Percentiles rank a stretch among this genome's conserved stretches.
phyloP scores from a whole-genome alignment of 2,113 vertebrate species.

The Myrmophylax atrothorax region DNA sequence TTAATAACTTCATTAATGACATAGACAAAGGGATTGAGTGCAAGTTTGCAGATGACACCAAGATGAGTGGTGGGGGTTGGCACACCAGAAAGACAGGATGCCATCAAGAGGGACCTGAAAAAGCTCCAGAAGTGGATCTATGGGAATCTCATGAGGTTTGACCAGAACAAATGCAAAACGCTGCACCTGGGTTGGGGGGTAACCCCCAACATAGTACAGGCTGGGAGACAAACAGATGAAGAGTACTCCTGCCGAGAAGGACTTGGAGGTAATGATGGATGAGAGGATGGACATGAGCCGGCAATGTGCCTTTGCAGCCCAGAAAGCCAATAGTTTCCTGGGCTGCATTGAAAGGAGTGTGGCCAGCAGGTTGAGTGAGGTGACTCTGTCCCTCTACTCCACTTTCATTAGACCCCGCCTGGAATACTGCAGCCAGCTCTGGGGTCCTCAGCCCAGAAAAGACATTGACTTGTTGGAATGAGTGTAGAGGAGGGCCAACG shows the following conservation, averaged over 20 bases:
- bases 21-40: not conserved
- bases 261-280: not conserved
- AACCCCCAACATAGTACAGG: not conserved
- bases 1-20: not conserved
- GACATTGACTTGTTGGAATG: not conserved
- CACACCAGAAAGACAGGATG: not conserved
- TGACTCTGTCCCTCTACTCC: not conserved
- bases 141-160: not conserved
- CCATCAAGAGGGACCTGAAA: not conserved
- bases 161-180: not conserved
- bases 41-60: not conserved
- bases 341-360: accelerated
- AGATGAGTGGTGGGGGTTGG: not conserved
- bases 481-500: not conserved
- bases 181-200: not conserved
- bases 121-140: not conserved
- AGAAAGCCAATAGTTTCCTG: not conserved
- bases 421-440: accelerated
- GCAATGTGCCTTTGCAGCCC: not conserved
- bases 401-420: not conserved
- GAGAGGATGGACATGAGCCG: not conserved
- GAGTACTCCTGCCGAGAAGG: not conserved
- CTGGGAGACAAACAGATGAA: accelerated
- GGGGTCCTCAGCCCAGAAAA: not conserved
- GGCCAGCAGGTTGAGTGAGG: accelerated